These are phyloP conservation scores for Eilema caniola DNA, from an alignment of 2,888 invertebrate species.

Conservation along the genomic window DNA sequence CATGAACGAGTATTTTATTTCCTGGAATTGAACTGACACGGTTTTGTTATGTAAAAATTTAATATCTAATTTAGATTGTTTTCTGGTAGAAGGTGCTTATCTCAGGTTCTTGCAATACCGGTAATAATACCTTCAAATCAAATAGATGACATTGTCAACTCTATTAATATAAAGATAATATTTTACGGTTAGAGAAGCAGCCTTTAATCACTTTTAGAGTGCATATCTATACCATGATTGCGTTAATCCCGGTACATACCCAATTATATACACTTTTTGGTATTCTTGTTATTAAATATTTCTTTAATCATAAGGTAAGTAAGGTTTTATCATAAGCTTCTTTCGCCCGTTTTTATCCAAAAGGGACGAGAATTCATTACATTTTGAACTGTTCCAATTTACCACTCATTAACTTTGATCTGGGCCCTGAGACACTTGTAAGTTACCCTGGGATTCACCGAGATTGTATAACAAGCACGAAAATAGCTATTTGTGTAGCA, in stretches of 20 bases:
- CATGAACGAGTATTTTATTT: conserved; percentile 11
- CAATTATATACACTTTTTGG: background rate
- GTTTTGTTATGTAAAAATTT: background rate
- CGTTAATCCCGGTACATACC: too few species aligned
- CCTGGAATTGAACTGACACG: background rate
- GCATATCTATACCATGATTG: background rate
- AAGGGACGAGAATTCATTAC: background rate
- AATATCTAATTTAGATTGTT: too few species aligned
- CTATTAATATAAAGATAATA: too few species aligned
- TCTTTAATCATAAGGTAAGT: background rate
- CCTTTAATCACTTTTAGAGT: too few species aligned
- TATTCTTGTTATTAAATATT: background rate
- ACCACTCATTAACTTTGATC: background rate
- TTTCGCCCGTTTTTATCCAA: too few species aligned
- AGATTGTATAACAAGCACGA: background rate
- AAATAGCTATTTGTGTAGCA: too few species aligned
- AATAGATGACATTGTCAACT: too few species aligned
- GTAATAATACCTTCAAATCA: too few species aligned
- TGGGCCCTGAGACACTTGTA: background rate
- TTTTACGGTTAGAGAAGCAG: too few species aligned
- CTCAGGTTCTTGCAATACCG: too few species aligned
- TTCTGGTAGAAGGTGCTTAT: too few species aligned
- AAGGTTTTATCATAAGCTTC: background rate
- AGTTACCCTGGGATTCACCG: background rate
- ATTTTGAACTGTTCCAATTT: background rate